These are phyloP conservation scores for Catocala sponsa DNA, from an alignment of 2,888 invertebrate species.

Conservation along the genomic window DNA sequence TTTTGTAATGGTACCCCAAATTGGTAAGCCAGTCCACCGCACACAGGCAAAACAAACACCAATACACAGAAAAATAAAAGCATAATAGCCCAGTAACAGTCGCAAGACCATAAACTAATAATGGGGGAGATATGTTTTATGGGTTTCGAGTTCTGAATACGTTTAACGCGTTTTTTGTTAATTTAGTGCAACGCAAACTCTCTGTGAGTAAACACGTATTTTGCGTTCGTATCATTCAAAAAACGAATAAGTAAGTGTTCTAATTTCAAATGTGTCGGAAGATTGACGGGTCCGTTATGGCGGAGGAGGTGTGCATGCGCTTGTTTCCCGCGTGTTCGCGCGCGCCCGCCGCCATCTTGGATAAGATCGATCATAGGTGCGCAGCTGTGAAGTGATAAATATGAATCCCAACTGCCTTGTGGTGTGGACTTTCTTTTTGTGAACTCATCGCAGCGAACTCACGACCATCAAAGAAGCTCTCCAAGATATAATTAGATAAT, in stretches of 20 bases:
- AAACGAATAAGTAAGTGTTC: constrained; percentile 53
- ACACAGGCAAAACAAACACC: constrained; percentile 84
- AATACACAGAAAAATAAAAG: constrained; percentile 81
- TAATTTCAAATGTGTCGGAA: constrained; percentile 63
- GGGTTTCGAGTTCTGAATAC: constrained; percentile 85
- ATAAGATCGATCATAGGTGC: constrained; percentile 86
- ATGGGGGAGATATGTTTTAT: constrained; percentile 88
- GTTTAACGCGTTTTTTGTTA: constrained; percentile 75
- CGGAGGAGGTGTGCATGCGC: constrained; percentile 79
- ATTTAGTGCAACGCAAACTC: constrained; percentile 81
- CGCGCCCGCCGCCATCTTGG: constrained; percentile 83
- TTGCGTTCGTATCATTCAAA: constrained; percentile 36
- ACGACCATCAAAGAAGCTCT: constrained; percentile 37
- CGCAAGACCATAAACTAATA: constrained; percentile 86
- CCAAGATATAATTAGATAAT: constrained; percentile 46
- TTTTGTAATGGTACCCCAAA: constrained; percentile 76
- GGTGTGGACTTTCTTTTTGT: constrained; percentile 65
- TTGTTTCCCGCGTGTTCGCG: constrained; percentile 78
- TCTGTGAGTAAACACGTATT: constrained; percentile 75
- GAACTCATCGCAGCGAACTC: constrained; percentile 35
- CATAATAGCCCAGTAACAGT: constrained; percentile 84
- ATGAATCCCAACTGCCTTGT: constrained; percentile 62
- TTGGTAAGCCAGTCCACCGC: constrained; percentile 77
- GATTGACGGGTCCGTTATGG: constrained; percentile 72
- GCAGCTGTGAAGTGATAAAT: constrained; percentile 85